Evolutionary conservation across 1,140 invertebrate genomes (phyloP).

Genomic region (Amyelois transitella): DNA sequence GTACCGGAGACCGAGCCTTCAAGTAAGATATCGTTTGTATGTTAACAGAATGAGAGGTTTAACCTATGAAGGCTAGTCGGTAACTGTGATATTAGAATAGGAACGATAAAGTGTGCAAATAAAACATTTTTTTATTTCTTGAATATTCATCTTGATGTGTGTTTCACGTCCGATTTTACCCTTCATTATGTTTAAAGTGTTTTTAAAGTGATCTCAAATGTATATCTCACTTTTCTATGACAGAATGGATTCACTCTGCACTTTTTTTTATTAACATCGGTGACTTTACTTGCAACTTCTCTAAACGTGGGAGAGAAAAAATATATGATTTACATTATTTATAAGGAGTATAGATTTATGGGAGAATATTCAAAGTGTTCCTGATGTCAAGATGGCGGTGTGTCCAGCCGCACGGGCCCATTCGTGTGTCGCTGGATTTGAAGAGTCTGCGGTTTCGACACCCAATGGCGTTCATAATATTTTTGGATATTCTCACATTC

Average conservation of each 20-base stretch:
- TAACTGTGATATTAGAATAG: conserved; percentile 59
- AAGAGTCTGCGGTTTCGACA: neutral
- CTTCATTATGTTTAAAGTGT: conserved; percentile 25
- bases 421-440: neutral
- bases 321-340: neutral
- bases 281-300: conserved; percentile 21
- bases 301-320: neutral
- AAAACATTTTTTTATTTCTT: conserved; percentile 60
- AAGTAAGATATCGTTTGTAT: conserved; percentile 64
- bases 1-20: conserved; percentile 27
- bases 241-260: neutral
- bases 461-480: no score
- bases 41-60: conserved; percentile 40
- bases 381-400: no score
- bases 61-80: conserved; percentile 9
- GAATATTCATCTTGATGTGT: conserved; percentile 60
- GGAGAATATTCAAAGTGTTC: no score
- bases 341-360: neutral
- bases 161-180: conserved; percentile 37
- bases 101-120: conserved; percentile 44
- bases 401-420: neutral
- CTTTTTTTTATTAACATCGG: neutral
- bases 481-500: no score
- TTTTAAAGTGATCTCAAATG: neutral
- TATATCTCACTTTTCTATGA: neutral